A percentile compares a stretch with the other conserved stretches of the same genome.
These are phyloP conservation scores for Megalops cyprinoides DNA, from an alignment of 2,797 vertebrate species.

Conservation along the genomic window DNA sequence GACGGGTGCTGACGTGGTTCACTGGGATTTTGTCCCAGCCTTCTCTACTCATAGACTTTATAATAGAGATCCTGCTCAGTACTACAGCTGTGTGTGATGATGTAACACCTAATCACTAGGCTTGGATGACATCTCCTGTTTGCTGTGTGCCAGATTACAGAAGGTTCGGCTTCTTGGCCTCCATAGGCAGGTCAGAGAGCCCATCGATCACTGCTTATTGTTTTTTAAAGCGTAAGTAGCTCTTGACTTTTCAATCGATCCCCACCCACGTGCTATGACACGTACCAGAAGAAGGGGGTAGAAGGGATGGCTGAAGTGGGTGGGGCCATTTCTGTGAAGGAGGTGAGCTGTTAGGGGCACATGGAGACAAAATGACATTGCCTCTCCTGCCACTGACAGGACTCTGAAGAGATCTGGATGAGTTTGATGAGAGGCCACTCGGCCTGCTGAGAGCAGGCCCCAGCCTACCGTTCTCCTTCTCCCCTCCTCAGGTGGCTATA, in stretches of 20 bases:
- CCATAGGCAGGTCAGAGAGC: constrained; percentile 1
- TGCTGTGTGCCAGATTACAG: not conserved
- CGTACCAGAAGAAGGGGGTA: not conserved
- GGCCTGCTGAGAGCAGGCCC: not conserved
- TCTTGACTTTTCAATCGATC: constrained; percentile 12
- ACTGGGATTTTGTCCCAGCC: not conserved
- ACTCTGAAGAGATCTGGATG: not conserved
- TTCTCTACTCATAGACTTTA: too few species aligned
- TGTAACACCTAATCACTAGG: not conserved
- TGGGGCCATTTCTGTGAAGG: not conserved
- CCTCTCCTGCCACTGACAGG: not conserved
- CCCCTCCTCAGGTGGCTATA: too few species aligned
- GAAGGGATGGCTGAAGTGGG: not conserved
- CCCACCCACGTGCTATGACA: not conserved
- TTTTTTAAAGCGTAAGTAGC: not conserved
- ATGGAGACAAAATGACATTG: not conserved
- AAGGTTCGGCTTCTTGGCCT: not conserved
- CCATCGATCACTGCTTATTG: constrained; percentile 7
- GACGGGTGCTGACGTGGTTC: not conserved
- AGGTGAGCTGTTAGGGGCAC: not conserved
- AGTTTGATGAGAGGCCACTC: constrained; percentile 10
- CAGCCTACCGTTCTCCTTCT: not conserved
- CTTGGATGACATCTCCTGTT: not conserved
- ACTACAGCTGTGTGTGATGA: not conserved
- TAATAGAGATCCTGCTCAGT: not conserved